Base-by-base conservation (phyloP, 2,888 invertebrate species). In the Pachliopta kotzebuea region DNA sequence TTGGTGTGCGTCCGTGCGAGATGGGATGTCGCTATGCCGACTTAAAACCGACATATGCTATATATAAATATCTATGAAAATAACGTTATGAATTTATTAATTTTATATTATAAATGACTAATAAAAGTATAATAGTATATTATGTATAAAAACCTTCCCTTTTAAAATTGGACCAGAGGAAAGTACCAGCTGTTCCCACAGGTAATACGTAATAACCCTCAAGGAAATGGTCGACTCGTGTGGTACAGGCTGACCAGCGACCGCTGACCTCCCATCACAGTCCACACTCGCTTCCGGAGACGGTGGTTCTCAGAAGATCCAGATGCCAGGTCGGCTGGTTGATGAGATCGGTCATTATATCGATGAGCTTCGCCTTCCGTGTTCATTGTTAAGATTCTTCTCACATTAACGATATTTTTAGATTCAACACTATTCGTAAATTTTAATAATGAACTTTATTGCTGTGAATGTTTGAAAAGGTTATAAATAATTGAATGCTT, bases 301-400 rank as follows among this genome's bases (percentile, higher is more conserved):
- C 14, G 11, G 2, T 14, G 11, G 37, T 37, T 37, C 14, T 55
- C 17, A 37, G n/a, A 31, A 23, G 20, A 23, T 54, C 0, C 20
- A 60, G 60, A 65, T 74, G 65, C 80, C 77, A 70, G 52, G 29
- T 66, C 45, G 4, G 24, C 14, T 81, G 82, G 83, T 71, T 49
- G 45, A 58, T 65, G 69, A 69, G 45, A 63, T 69, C 76, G 81
- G 83, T 79, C 84, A 83, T 88, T 87, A 88, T 81, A 78, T 79
- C 83, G 81, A 86, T 86, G 85, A 80, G 81, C 79, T 85, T 78
- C 84, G 78, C 76, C 85, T 87, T 87, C 87, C 86, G 82, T 79
- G 79, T 81, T 76, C 77, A 84, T 87, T 88, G 86, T 88, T 81
- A 79, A 67, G 70, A 60, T 71, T 74, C n/a, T 84, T 88, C 88